Evolutionary conservation across 1,140 invertebrate genomes (phyloP).

Genomic region (Callitettix versicolor): DNA sequence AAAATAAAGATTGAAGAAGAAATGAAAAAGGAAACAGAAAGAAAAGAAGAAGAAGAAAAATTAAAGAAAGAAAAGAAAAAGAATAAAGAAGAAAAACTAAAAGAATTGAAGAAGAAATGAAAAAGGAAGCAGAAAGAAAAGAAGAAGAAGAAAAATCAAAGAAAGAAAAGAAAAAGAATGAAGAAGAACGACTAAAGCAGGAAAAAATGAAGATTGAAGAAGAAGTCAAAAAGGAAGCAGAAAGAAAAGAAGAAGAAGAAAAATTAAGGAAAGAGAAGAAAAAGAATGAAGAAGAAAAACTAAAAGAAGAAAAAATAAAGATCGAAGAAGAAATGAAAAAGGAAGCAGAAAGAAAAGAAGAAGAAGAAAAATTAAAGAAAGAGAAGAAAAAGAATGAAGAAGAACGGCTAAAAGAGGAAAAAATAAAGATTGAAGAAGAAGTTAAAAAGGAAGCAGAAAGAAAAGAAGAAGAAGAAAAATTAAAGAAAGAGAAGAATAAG

Average conservation of each 20-base stretch:
- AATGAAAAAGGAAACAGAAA: constrained; percentile 20
- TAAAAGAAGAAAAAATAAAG: constrained; percentile 14
- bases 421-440: too few species aligned
- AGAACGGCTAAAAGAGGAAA: too few species aligned
- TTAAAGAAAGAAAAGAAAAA: not conserved
- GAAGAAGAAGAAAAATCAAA: not conserved
- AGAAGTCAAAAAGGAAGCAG: constrained; percentile 4
- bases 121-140: constrained; percentile 3
- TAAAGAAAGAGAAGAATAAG: not conserved
- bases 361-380: constrained; percentile 14
- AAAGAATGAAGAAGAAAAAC: constrained; percentile 12
- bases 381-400: constrained; percentile 16
- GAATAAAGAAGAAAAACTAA: too few species aligned
- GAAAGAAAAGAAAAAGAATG: not conserved
- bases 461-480: constrained; percentile 11
- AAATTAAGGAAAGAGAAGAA: constrained; percentile 1
- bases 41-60: constrained; percentile 12
- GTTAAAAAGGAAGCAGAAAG: constrained; percentile 13
- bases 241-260: not conserved
- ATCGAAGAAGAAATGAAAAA: constrained; percentile 12
- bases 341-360: constrained; percentile 12
- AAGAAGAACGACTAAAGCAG: constrained; percentile 5
- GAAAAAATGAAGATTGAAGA: not conserved
- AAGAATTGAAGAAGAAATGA: constrained; percentile 9
- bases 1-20: constrained; percentile 19